A percentile compares a stretch with the other conserved stretches of the same genome.
Conservation (phyloP, 1,140 invertebrate species). For the Portunus trituberculatus region DNA sequence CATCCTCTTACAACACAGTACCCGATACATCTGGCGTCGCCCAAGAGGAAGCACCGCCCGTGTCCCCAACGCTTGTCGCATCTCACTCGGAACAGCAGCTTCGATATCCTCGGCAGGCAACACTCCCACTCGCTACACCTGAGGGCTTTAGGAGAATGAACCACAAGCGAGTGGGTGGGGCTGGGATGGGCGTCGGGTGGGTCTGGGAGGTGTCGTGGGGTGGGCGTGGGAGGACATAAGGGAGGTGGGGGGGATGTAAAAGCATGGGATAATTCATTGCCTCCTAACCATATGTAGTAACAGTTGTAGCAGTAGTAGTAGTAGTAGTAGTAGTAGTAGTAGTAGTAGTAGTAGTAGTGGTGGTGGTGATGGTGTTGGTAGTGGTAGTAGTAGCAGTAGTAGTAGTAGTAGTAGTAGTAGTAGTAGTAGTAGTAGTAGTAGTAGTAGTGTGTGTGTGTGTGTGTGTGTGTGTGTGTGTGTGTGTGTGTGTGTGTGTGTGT, state of each 20-base stretch:
- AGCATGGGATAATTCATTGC: not conserved
- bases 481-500: constrained; percentile 36
- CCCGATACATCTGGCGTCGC: not conserved
- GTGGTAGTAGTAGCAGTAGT: not conserved
- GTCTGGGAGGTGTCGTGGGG: too few species aligned
- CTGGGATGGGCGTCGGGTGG: not conserved
- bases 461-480: not conserved
- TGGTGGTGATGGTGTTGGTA: too few species aligned
- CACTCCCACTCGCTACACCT: not conserved
- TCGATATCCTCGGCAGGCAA: not conserved
- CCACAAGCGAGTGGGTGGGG: not conserved
- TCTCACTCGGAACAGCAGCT: not conserved
- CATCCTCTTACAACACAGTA: not conserved
- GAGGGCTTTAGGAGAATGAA: not conserved
- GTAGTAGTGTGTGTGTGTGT: not conserved
- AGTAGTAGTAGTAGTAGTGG: not conserved
- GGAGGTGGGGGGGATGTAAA: not conserved
- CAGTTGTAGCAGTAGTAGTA: too few species aligned
- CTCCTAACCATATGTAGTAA: not conserved
- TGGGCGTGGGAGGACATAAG: not conserved
- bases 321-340: not conserved
- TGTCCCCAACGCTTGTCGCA: not conserved
- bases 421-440: not conserved
- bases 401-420: not conserved
- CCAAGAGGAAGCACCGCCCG: not conserved